Evolutionary conservation across 2,888 invertebrate species (phyloP).

Genomic region (Amphipoea oculea): DNA sequence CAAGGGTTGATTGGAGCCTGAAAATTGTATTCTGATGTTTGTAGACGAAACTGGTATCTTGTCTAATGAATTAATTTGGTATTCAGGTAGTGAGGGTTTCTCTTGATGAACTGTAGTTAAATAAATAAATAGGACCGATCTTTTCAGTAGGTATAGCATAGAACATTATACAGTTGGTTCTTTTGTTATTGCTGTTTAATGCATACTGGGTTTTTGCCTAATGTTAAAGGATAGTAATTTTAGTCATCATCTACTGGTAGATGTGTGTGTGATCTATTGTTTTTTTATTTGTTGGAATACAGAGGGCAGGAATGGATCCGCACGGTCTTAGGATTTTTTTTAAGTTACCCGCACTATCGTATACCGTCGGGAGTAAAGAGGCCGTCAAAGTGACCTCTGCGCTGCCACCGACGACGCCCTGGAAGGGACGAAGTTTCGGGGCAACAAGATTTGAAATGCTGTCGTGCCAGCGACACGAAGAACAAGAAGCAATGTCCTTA

Average conservation of each 20-base stretch:
- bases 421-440: background rate
- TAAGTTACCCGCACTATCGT: background rate
- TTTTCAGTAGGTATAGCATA: too few species aligned
- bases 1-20: conserved; percentile 52
- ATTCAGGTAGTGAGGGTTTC: background rate
- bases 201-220: background rate
- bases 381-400: background rate
- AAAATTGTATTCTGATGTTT: conserved; percentile 45
- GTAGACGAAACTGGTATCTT: conserved; percentile 19
- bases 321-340: background rate
- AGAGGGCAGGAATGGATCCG: background rate
- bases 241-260: background rate
- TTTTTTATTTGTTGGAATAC: background rate
- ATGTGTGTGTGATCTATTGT: too few species aligned
- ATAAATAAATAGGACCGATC: background rate
- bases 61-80: conserved; percentile 38
- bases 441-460: background rate
- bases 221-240: background rate
- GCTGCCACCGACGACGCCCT: background rate
- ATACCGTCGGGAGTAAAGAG: background rate
- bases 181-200: background rate
- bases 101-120: background rate
- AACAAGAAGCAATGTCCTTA: background rate
- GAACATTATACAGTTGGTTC: background rate
- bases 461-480: background rate